Evolutionary conservation across 2,797 vertebrate species (phyloP).

Genomic region (Myotis myotis): DNA sequence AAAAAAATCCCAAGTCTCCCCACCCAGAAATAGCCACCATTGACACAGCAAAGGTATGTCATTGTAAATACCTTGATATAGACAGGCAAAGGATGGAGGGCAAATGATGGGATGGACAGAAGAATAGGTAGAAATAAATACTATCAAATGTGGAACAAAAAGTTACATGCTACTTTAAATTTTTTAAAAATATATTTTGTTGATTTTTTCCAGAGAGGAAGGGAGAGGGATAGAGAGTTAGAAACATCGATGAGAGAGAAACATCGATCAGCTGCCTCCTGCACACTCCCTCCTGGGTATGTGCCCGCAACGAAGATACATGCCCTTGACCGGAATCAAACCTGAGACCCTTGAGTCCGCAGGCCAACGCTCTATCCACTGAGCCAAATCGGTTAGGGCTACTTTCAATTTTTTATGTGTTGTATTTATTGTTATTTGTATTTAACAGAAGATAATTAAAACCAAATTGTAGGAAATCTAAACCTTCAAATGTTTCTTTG

Average conservation of each 20-base stretch:
- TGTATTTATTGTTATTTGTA: background rate
- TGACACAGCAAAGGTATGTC: background rate
- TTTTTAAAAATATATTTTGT: too few species aligned
- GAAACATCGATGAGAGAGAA: too few species aligned
- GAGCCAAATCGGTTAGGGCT: background rate
- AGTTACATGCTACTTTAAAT: background rate
- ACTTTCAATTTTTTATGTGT: background rate
- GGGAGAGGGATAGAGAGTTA: too few species aligned
- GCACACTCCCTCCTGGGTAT: too few species aligned
- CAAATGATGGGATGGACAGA: background rate
- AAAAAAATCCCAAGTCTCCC: background rate
- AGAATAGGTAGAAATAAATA: background rate
- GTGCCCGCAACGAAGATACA: too few species aligned
- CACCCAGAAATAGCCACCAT: conserved; percentile 43
- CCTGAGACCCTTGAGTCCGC: too few species aligned
- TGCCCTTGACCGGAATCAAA: too few species aligned
- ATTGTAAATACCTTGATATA: background rate
- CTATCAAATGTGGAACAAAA: background rate
- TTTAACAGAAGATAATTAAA: conserved; percentile 20
- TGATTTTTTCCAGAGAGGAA: too few species aligned
- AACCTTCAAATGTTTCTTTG: background rate
- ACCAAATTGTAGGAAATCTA: conserved; percentile 17
- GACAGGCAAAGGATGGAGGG: background rate
- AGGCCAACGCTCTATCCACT: too few species aligned
- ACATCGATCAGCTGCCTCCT: too few species aligned